Percentiles rank a stretch among this genome's conserved stretches.
Conservation (phyloP, 2,113 vertebrate genomes). For the Chloropsis cyanopogon region DNA sequence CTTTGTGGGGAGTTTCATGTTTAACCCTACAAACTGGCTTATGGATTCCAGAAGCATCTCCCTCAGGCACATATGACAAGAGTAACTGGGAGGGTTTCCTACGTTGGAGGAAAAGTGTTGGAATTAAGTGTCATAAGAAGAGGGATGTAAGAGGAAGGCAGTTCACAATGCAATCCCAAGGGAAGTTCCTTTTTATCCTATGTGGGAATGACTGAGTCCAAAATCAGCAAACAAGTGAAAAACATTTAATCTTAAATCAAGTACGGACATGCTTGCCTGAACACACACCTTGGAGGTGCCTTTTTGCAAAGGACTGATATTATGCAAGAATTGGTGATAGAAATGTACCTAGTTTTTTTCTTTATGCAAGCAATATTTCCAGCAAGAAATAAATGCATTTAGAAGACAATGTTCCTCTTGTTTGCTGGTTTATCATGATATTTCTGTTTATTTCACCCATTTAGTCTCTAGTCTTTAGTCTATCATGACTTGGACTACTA, state of each 20-base stretch:
- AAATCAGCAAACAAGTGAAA: background rate
- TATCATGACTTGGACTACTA: background rate
- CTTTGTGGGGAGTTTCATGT: background rate
- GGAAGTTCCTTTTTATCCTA: background rate
- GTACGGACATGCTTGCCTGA: background rate
- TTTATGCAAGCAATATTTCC: background rate
- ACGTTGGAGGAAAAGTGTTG: background rate
- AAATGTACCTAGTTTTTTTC: background rate
- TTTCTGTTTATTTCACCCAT: background rate
- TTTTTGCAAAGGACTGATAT: background rate
- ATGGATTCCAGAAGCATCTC: background rate
- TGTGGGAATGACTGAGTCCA: rapidly evolving
- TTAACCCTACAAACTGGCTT: background rate
- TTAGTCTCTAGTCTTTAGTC: background rate
- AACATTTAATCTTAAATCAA: background rate
- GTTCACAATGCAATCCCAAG: background rate
- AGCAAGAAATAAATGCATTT: background rate
- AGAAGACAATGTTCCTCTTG: background rate
- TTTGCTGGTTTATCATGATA: background rate
- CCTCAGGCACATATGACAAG: background rate
- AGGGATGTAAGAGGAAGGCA: background rate
- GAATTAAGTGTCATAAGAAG: background rate
- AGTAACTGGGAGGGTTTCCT: background rate
- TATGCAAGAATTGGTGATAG: background rate
- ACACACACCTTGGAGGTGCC: background rate